Conservation (phyloP, 2,797 vertebrate species). For the Tragelaphus oryx region DNA sequence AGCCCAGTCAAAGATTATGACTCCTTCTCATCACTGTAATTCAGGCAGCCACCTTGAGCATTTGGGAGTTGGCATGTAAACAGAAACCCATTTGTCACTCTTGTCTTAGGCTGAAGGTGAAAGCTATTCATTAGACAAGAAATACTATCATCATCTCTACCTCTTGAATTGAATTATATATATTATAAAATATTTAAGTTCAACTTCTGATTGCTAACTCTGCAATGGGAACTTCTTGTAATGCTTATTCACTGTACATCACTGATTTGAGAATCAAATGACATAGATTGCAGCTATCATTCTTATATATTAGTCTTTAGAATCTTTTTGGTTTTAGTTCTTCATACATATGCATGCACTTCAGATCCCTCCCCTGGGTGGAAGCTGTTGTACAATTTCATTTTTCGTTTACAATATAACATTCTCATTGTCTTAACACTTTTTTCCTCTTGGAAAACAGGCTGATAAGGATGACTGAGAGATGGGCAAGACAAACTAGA, state of each 20-base stretch:
- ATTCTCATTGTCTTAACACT: background rate
- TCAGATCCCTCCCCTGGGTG: background rate
- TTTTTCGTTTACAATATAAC: background rate
- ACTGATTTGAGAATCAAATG: background rate
- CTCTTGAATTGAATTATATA: background rate
- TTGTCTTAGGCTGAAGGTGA: background rate
- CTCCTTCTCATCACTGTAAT: background rate
- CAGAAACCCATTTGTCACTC: background rate
- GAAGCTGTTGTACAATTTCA: background rate
- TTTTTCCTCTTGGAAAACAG: background rate
- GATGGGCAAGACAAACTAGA: background rate
- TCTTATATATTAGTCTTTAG: background rate
- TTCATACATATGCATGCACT: background rate
- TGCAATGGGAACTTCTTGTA: background rate
- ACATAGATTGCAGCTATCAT: background rate
- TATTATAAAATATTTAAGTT: background rate
- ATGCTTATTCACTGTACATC: background rate
- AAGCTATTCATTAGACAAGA: background rate
- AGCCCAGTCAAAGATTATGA: background rate
- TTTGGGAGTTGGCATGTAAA: background rate
- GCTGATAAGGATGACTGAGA: background rate
- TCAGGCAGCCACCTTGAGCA: background rate
- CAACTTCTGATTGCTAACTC: background rate
- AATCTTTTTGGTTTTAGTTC: background rate
- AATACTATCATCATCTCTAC: background rate